Percentiles rank a stretch among this genome's conserved stretches.
These are phyloP conservation scores for Patella depressa DNA, from an alignment of 2,888 invertebrate species.

Conservation along the genomic window DNA sequence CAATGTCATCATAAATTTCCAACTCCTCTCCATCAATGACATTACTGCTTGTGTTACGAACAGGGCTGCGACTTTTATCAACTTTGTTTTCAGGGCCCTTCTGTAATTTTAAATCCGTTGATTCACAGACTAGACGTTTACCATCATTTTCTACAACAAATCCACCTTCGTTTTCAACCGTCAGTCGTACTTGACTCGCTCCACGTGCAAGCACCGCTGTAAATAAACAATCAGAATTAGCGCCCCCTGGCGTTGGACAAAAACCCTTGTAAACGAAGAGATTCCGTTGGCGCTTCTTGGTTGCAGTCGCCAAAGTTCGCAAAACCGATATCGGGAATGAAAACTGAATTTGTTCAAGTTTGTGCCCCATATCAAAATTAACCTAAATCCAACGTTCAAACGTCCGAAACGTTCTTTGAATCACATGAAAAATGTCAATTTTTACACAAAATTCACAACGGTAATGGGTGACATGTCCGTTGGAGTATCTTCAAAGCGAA, in stretches of 20 bases:
- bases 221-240: neutral
- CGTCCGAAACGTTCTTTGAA: neutral
- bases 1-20: no score
- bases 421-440: neutral
- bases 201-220: neutral
- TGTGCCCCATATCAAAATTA: neutral
- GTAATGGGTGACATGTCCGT: conserved; percentile 3
- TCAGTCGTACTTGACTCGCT: neutral
- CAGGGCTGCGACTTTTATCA: no score
- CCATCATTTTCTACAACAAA: neutral
- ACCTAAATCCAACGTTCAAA: neutral
- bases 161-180: neutral
- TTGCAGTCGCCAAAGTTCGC: neutral
- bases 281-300: conserved; percentile 5
- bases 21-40: no score
- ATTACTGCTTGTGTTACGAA: no score
- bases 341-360: conserved; percentile 1
- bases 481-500: conserved; percentile 10
- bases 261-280: neutral
- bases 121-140: neutral
- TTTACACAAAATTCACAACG: neutral
- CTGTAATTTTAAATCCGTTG: neutral
- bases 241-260: conserved; percentile 1
- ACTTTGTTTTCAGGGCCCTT: no score
- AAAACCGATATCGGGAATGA: neutral